Evolutionary conservation across 2,113 vertebrate genomes (phyloP).

Genomic region (Sinocyclocheilus anshuiensis): DNA sequence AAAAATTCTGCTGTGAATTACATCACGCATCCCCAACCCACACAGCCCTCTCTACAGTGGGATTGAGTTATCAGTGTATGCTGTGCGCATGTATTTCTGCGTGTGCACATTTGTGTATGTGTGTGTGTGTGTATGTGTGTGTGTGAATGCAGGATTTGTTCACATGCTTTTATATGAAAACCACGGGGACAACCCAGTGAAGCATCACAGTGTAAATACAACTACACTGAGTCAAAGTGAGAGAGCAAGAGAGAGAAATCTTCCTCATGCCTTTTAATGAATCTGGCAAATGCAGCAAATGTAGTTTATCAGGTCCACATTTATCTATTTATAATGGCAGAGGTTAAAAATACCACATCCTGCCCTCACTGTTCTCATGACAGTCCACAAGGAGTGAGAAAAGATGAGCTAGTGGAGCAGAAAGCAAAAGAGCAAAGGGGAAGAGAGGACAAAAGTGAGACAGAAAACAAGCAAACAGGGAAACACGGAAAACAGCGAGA

Average conservation of each 20-base stretch:
- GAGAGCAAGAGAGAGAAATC: conserved; percentile 17
- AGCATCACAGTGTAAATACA: conserved; percentile 68
- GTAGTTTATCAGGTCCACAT: conserved; percentile 40
- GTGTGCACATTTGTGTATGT: background rate
- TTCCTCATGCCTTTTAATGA: background rate
- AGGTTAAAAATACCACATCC: conserved; percentile 42
- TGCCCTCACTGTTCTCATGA: conserved; percentile 36
- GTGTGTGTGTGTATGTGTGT: conserved; percentile 46
- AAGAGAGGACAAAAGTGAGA: background rate
- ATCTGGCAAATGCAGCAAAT: conserved; percentile 27
- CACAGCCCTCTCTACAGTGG: conserved; percentile 10
- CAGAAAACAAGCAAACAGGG: background rate
- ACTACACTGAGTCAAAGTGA: conserved; percentile 60
- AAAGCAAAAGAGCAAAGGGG: conserved; percentile 45
- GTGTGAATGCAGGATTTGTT: conserved; percentile 61
- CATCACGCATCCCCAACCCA: conserved; percentile 49
- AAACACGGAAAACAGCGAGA: conserved; percentile 34
- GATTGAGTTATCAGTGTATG: conserved; percentile 40
- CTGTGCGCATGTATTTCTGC: conserved; percentile 7
- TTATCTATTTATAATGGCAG: conserved; percentile 41
- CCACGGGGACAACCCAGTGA: conserved; percentile 63
- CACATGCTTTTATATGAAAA: conserved; percentile 68
- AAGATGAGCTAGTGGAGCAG: conserved; percentile 48
- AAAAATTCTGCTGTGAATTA: conserved; percentile 62
- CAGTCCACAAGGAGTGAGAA: conserved; percentile 32